phyloP scores from a whole-genome alignment of 1,140 invertebrate species.

The fruit fly (Drosophila melanogaster) region Release_6_plus_ISO1_MT NT_033779.5:12543501-12544000 shows the following conservation, averaged over 20 bases:
- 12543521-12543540: conserved; percentile 76
- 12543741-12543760: no score
- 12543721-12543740: no score
- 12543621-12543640: no score
- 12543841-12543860: no score
- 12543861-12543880: neutral
- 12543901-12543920: neutral
- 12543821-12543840: no score
- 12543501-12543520: conserved; percentile 82
- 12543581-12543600: conserved; percentile 16
- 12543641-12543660: no score
- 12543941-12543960: neutral
- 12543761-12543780: no score
- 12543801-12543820: no score
- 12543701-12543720: no score
- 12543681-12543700: no score
- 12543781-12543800: no score
- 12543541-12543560: conserved; percentile 56
- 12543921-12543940: neutral
- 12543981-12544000: conserved; percentile 46
- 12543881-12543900: neutral
- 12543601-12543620: neutral
- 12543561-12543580: conserved; percentile 54
- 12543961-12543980: conserved; percentile 10
- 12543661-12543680: no score